Base-by-base conservation (phyloP, 2,888 invertebrate species). In the Nesidiocoris tenuis region DNA sequence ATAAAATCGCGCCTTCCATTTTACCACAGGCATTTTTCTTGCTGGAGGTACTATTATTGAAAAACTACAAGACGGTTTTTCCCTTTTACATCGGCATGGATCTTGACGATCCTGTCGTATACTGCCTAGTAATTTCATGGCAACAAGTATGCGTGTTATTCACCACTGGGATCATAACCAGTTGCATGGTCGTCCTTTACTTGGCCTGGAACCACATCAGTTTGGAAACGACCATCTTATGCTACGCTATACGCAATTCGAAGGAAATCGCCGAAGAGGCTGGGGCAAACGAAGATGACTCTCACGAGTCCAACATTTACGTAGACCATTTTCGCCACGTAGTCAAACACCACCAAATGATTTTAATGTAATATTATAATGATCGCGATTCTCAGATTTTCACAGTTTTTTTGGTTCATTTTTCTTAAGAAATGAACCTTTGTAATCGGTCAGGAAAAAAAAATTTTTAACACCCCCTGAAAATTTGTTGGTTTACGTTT, bases 171-270 rank as follows among this genome's bases (percentile, higher is more conserved):
- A 3, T 39, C 39, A 12, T 39, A 3, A 39, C 39, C 22, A 55
- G 67, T 22, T n/a, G 21, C 12, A 56, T 67, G 0, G 3, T 22
- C 16, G 1, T 67, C 1, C 55, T 54, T 1, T 54, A 54, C 55
- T n/a, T 18, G 7, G 25, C n/a, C 1, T 70, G 70, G 70, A 24
- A n/a, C 24, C 70, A 70, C 23, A 9, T 70, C 70, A 59, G 17
- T 17, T 17, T 70, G 9, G 70, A 70, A 24, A 5, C 59, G 7
- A 23, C 22, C 12, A 19, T 61, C 16, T 23, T 70, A 18, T 57
- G 16, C 1, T 59, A 57, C 16, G 70, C 61, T 9, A 24, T 70
- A 17, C 19, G 2, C 9, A 16, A 59, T 24, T 9, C 57, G 2
- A 19, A 70, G 0, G 61, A 70, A 9, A n/a, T 70, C 12, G 70